Conservation (phyloP, 2,888 invertebrate genomes). For the Nesidiocoris tenuis region DNA sequence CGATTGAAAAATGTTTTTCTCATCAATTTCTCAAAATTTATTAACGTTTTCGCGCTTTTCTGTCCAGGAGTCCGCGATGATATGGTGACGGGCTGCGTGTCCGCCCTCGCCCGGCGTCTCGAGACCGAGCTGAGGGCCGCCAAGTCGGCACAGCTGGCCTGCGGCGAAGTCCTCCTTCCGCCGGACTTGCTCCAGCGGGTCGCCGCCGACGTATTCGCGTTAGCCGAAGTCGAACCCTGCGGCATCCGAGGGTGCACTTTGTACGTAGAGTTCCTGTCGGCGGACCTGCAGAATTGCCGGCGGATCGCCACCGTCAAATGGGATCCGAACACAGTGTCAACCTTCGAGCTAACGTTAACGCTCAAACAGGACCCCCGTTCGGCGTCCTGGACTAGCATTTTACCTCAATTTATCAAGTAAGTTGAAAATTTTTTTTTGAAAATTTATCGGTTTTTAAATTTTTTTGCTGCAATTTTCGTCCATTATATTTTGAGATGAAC, state of each 20-base stretch:
- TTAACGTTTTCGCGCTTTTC: conserved; percentile 33
- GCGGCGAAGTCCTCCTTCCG: conserved; percentile 82
- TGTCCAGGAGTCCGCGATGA: conserved; percentile 45
- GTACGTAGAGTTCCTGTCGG: conserved; percentile 67
- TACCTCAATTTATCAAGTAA: conserved; percentile 89
- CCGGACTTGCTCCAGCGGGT: conserved; percentile 77
- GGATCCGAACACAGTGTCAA: conserved; percentile 82
- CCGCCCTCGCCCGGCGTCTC: conserved; percentile 68
- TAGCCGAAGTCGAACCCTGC: conserved; percentile 87
- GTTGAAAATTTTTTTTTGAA: too few species aligned
- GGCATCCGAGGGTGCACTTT: conserved; percentile 82
- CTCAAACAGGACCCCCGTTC: conserved; percentile 73
- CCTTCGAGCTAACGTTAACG: conserved; percentile 86
- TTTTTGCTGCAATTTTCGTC: too few species aligned
- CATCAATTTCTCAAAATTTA: not conserved
- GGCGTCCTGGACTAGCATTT: conserved; percentile 75
- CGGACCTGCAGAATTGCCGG: conserved; percentile 66
- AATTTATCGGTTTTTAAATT: too few species aligned
- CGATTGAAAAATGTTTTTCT: not conserved
- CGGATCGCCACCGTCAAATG: conserved; percentile 80
- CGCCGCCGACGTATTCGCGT: conserved; percentile 73
- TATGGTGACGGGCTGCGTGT: conserved; percentile 55
- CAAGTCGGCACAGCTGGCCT: conserved; percentile 75
- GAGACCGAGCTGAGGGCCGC: conserved; percentile 78
- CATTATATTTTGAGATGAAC: too few species aligned